A percentile compares a stretch with the other conserved stretches of the same genome.
phyloP scores from a whole-genome alignment of 2,888 invertebrate species.

The Leptopilina drosophilae region DNA sequence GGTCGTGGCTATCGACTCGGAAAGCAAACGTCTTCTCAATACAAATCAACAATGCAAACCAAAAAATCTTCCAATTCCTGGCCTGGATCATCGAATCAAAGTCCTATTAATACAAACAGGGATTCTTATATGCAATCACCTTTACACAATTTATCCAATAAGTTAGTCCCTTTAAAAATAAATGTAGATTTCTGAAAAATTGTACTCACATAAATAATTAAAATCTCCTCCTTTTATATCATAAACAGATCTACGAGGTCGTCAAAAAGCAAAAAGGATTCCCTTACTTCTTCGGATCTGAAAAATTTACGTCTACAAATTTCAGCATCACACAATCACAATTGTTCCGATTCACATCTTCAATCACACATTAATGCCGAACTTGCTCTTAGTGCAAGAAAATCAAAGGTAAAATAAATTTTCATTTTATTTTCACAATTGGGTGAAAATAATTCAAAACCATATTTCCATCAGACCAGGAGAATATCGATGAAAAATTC shows the following conservation, averaged over 20 bases:
- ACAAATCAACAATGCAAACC: background rate
- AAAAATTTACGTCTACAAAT: conserved; percentile 64
- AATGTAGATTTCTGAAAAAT: background rate
- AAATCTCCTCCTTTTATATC: too few species aligned
- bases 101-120: background rate
- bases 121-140: background rate
- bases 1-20: conserved; percentile 72
- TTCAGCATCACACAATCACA: conserved; percentile 67
- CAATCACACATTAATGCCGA: conserved; percentile 71
- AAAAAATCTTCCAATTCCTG: conserved; percentile 17
- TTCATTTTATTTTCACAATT: background rate
- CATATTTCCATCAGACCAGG: background rate
- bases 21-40: conserved; percentile 51
- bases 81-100: conserved; percentile 24
- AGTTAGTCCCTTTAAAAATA: background rate
- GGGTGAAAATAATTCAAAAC: too few species aligned
- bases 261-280: conserved; percentile 52
- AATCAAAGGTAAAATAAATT: conserved; percentile 59
- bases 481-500: background rate
- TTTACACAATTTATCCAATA: background rate
- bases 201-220: too few species aligned
- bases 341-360: conserved; percentile 67
- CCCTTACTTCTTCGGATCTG: conserved; percentile 55
- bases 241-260: conserved; percentile 54
- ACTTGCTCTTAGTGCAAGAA: conserved; percentile 58